A percentile compares a stretch with the other conserved stretches of the same genome.
phyloP scores from a whole-genome alignment of 2,797 vertebrate species.

The Melanogrammus aeglefinus region DNA sequence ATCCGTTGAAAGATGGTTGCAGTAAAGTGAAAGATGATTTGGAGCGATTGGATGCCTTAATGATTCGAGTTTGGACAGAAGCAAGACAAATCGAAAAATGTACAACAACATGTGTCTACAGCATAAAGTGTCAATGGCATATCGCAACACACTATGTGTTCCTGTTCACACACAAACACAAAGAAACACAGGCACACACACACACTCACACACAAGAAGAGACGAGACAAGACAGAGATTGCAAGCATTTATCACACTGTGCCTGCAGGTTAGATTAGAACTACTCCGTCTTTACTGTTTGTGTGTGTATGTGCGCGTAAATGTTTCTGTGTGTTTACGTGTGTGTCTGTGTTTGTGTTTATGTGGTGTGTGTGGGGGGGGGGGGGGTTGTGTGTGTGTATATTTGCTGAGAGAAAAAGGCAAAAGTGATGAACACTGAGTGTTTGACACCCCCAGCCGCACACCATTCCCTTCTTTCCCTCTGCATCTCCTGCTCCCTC shows the following conservation, averaged over 20 bases:
- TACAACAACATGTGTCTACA: not conserved
- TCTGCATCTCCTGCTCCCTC: not conserved
- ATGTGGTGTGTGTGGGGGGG: constrained; percentile 7
- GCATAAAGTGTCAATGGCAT: not conserved
- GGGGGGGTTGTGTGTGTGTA: not conserved
- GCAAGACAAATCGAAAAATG: not conserved
- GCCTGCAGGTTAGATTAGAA: constrained; percentile 18
- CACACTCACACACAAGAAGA: constrained; percentile 16
- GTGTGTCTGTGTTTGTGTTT: constrained; percentile 15
- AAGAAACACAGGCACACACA: constrained; percentile 15
- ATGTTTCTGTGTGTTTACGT: constrained; percentile 9
- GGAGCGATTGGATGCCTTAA: not conserved
- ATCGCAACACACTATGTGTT: constrained; percentile 12
- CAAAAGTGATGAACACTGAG: constrained; percentile 43
- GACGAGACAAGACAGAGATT: not conserved
- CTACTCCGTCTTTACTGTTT: constrained; percentile 7
- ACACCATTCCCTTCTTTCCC: not conserved
- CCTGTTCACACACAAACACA: constrained; percentile 2
- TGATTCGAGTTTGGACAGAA: not conserved
- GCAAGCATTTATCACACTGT: constrained; percentile 27
- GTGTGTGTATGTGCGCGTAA: constrained; percentile 16
- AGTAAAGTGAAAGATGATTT: not conserved
- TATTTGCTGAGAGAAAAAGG: not conserved
- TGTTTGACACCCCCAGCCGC: constrained; percentile 27
- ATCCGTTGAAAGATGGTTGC: not conserved